Percentiles rank a stretch among this genome's conserved stretches.
phyloP scores from a whole-genome alignment of 2,888 invertebrate genomes.

The Microctonus aethiopoides region DNA sequence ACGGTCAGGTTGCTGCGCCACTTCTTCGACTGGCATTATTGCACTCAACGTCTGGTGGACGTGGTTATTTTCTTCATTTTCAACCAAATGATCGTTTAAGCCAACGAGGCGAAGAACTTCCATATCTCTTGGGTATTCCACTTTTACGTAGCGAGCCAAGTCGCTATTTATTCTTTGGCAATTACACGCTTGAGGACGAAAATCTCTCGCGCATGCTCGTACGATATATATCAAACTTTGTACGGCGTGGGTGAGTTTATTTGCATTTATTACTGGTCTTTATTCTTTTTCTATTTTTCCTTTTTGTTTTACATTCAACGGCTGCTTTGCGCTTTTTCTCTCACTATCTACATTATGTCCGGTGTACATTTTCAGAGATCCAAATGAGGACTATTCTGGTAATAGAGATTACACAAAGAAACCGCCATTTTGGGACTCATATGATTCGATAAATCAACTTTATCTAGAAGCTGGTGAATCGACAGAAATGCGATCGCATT shows the following conservation, averaged over 20 bases:
- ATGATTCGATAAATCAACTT: conserved; percentile 90
- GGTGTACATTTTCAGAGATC: conserved; percentile 70
- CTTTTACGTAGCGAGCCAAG: conserved; percentile 73
- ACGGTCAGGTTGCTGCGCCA: conserved; percentile 91
- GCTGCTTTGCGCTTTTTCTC: not conserved
- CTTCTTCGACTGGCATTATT: conserved; percentile 82
- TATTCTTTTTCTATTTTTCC: not conserved
- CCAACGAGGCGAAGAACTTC: conserved; percentile 87
- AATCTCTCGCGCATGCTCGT: conserved; percentile 82
- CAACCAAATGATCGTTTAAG: conserved; percentile 87
- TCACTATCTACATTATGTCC: not conserved
- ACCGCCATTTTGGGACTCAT: conserved; percentile 88
- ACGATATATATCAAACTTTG: conserved; percentile 88
- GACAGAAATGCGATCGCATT: conserved; percentile 87
- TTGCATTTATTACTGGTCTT: conserved; percentile 31
- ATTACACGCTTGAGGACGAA: conserved; percentile 83
- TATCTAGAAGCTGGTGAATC: conserved; percentile 74
- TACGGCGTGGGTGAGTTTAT: conserved; percentile 82
- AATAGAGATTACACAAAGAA: conserved; percentile 64
- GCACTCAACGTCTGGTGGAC: conserved; percentile 82
- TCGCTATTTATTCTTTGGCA: conserved; percentile 66
- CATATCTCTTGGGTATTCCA: conserved; percentile 86
- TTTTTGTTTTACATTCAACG: not conserved
- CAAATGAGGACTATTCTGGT: conserved; percentile 70
- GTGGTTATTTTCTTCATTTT: conserved; percentile 89